phyloP scores from a whole-genome alignment of 2,888 invertebrate species.

The Lissocephala sabroskyi region DNA sequence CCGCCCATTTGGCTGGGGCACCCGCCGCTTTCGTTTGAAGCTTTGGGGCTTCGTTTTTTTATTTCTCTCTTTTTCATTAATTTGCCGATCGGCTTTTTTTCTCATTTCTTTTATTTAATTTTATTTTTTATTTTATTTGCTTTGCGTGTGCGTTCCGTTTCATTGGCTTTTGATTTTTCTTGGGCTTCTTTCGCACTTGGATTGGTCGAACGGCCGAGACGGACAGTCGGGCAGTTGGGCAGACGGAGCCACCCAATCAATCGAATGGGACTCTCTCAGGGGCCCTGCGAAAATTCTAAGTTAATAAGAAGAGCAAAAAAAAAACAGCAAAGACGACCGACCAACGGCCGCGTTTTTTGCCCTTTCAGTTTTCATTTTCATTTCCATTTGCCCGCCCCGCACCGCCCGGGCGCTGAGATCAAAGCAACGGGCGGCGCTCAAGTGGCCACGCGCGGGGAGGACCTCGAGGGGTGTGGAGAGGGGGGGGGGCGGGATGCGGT shows the following conservation, averaged over 20 bases:
- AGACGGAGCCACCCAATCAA: slow-evolving; percentile 37
- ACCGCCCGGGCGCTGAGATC: slow-evolving; percentile 24
- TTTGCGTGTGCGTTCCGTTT: slow-evolving; percentile 3
- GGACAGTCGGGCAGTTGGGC: no score
- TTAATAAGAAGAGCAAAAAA: no score
- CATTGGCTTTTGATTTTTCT: slow-evolving; percentile 9
- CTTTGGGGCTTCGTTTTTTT: neutral
- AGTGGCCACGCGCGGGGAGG: no score
- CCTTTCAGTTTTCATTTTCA: slow-evolving; percentile 4
- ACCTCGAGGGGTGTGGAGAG: no score
- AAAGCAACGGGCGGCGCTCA: slow-evolving; percentile 37
- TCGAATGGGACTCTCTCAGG: no score
- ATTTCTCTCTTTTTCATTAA: neutral
- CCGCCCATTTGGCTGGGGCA: neutral
- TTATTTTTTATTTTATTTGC: no score
- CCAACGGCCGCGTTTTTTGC: neutral
- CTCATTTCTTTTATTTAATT: no score
- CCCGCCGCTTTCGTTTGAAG: neutral
- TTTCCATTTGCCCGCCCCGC: neutral
- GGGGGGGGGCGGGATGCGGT: no score
- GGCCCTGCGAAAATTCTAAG: no score
- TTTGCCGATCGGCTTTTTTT: neutral
- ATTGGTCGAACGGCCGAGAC: no score
- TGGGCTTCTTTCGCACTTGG: slow-evolving; percentile 26
- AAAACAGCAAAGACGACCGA: no score